phyloP scores from a whole-genome alignment of 2,888 invertebrate species.

The Nasonia oneida region DNA sequence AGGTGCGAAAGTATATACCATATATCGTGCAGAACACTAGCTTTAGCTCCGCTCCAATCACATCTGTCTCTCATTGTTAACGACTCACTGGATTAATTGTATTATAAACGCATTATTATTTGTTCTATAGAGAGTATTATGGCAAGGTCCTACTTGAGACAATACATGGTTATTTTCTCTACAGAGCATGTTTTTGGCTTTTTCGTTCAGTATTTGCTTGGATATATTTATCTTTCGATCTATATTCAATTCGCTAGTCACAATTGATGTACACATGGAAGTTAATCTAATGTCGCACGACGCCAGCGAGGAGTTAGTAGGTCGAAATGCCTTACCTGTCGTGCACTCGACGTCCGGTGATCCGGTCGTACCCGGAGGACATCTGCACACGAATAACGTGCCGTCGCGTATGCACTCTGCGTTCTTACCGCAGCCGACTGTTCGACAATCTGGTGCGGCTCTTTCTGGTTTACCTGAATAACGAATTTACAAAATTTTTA shows the following conservation, averaged over 20 bases:
- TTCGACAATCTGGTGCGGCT: slow-evolving; percentile 86
- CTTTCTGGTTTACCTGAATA: slow-evolving; percentile 72
- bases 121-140: slow-evolving; percentile 57
- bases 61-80: slow-evolving; percentile 79
- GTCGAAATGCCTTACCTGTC: slow-evolving; percentile 80
- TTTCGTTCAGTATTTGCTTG: slow-evolving; percentile 48
- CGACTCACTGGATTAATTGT: slow-evolving; percentile 74
- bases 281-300: slow-evolving; percentile 54
- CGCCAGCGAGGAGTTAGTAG: slow-evolving; percentile 67
- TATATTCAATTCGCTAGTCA: slow-evolving; percentile 72
- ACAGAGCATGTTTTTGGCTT: slow-evolving; percentile 72
- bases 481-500: not conserved
- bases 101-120: slow-evolving; percentile 70
- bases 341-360: slow-evolving; percentile 87
- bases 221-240: slow-evolving; percentile 32
- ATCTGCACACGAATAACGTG: slow-evolving; percentile 90
- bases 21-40: slow-evolving; percentile 63
- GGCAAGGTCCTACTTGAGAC: slow-evolving; percentile 70
- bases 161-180: slow-evolving; percentile 76
- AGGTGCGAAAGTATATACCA: slow-evolving; percentile 40
- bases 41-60: slow-evolving; percentile 75
- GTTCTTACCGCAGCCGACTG: slow-evolving; percentile 90
- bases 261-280: slow-evolving; percentile 76
- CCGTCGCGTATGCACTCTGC: slow-evolving; percentile 93
- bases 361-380: slow-evolving; percentile 88